Evolutionary conservation across 1,140 invertebrate species (phyloP), one percentile per base, ranked within the genome.

Genomic region (Brachionus asplanchnoidis): DNA sequence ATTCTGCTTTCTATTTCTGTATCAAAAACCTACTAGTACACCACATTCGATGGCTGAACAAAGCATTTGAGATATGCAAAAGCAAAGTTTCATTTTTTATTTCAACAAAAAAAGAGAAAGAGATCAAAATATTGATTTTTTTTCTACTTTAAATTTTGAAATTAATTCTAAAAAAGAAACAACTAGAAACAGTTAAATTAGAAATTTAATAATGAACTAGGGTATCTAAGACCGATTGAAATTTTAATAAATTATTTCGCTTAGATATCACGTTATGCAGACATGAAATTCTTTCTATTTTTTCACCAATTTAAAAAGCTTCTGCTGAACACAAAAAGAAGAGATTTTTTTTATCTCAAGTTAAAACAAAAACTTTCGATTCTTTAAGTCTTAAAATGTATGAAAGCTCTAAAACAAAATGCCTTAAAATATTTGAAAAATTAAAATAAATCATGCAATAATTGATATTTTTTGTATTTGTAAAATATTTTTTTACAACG

Each of bases 61-160:
- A 73, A 73, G 17, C 17, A 73, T 42, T 73, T 40, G 28, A 28
- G 32, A 40, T 40, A 73, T 50, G 73, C 73, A 77, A 77, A 77
- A 50, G n/a, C 73, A 77, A 77, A 44, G 73, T 77, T 77, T 77
- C 40, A 50, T 77, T 77, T 77, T 46, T 40, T 68, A 68, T 68
- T 12, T 26, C 23, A 77, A n/a, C n/a, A n/a, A n/a, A n/a, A 44
- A 20, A 77, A 3, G 73, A 77, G 73, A 77, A 77, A 77, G 73
- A 23, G 73, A 28, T 46, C 73, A 28, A 50, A 50, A 26, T 77
- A 77, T 77, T 77, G 73, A 77, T 77, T 77, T 77, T n/a, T 77
- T 36, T 53, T 42, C 26, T 12, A 26, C 3, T 26, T 14, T 26
- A 36, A 32, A 32, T 26, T 14, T 26, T 26, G 28, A 68, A 68